These are phyloP conservation scores for Heliothis virescens DNA, from an alignment of 1,140 invertebrate genomes.

Conservation along the genomic window DNA sequence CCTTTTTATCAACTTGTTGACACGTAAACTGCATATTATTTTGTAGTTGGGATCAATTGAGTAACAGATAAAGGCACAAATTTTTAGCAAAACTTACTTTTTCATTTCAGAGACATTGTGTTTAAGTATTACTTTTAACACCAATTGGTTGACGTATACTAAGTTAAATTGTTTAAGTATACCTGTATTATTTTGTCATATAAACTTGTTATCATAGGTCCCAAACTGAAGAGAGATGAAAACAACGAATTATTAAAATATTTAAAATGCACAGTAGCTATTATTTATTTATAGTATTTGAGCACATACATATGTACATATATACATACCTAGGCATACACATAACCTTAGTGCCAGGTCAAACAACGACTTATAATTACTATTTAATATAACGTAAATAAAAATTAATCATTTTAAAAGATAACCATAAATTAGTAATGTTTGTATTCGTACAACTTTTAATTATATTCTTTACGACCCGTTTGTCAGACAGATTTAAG, in stretches of 20 bases:
- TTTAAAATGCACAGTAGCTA: conserved; percentile 39
- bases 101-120: too few species aligned
- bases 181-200: too few species aligned
- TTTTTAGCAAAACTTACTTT: too few species aligned
- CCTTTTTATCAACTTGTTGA: too few species aligned
- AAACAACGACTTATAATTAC: conserved; percentile 28
- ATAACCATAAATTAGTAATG: conserved; percentile 18
- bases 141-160: too few species aligned
- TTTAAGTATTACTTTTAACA: too few species aligned
- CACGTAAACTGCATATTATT: too few species aligned
- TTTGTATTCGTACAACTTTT: conserved; percentile 5
- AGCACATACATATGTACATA: conserved; percentile 48
- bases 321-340: conserved; percentile 46
- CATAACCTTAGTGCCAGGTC: conserved; percentile 40
- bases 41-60: too few species aligned
- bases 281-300: conserved; percentile 47
- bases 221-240: not conserved
- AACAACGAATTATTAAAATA: conserved; percentile 43
- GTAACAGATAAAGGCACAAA: too few species aligned
- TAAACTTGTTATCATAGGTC: too few species aligned
- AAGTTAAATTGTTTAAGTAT: too few species aligned
- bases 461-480: conserved; percentile 27
- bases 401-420: not conserved
- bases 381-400: conserved; percentile 42
- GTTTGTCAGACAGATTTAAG: conserved; percentile 17